phyloP scores from a whole-genome alignment of 2,113 vertebrate species.

The Bothrops jararaca region DNA sequence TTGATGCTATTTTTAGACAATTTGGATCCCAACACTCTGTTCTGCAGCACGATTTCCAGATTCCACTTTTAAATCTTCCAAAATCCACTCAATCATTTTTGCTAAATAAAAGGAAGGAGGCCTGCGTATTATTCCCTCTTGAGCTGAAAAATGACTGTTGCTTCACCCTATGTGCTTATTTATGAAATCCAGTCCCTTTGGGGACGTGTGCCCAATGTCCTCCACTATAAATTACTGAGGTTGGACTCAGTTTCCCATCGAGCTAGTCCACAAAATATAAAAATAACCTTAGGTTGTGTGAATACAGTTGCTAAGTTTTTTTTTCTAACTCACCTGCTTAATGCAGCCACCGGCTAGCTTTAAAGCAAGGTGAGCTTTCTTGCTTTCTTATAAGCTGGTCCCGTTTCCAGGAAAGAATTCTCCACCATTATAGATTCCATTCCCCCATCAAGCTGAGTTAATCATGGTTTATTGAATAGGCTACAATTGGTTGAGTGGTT shows the following conservation, averaged over 20 bases:
- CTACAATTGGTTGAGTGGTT: too few relatives aligned
- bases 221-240: background rate
- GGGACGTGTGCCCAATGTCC: background rate
- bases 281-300: background rate
- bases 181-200: background rate
- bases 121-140: background rate
- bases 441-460: background rate
- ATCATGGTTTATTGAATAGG: background rate
- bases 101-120: background rate
- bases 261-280: background rate
- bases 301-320: background rate
- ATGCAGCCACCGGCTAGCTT: background rate
- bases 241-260: background rate
- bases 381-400: background rate
- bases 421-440: background rate
- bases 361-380: background rate
- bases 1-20: background rate
- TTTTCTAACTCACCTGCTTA: background rate
- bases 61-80: background rate
- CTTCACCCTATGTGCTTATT: background rate
- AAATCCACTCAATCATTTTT: background rate
- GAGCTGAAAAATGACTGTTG: background rate
- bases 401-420: background rate
- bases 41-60: background rate
- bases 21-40: background rate